Conservation (phyloP, 2,797 vertebrate genomes). For the Okamejei kenojei region DNA sequence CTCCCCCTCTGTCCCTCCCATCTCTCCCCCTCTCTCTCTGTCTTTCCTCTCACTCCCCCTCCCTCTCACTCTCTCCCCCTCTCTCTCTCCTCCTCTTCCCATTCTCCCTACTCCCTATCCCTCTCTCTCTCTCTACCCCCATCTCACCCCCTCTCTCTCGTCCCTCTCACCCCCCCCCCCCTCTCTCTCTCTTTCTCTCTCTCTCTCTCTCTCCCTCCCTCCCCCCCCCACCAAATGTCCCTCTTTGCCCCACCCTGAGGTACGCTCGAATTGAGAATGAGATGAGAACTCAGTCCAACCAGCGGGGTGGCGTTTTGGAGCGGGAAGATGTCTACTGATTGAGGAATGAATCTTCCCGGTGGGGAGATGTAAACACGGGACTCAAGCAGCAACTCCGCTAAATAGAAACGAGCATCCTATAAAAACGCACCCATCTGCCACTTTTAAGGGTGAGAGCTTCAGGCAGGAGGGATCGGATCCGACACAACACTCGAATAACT, state of each 20-base stretch:
- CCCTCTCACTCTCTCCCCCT: too few relatives aligned
- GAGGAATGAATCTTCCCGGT: constrained; percentile 28
- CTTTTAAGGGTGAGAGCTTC: not conserved
- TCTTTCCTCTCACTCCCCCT: fast-evolving
- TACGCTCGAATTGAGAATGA: not conserved
- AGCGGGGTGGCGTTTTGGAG: constrained; percentile 77
- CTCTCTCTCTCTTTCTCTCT: too few relatives aligned
- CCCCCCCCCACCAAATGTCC: too few relatives aligned
- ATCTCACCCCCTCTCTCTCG: too few relatives aligned
- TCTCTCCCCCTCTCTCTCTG: too few relatives aligned
- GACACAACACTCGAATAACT: constrained; percentile 19
- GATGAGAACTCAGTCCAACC: constrained; percentile 59
- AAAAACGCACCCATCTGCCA: constrained; percentile 23
- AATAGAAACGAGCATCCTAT: not conserved
- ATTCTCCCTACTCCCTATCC: too few relatives aligned
- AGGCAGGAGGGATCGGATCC: not conserved
- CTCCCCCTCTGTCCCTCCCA: too few relatives aligned
- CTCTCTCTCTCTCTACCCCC: too few relatives aligned
- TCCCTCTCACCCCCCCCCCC: too few relatives aligned
- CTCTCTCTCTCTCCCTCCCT: too few relatives aligned
- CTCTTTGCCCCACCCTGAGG: not conserved
- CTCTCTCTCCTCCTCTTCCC: too few relatives aligned
- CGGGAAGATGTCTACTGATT: constrained; percentile 72
- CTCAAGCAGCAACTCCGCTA: not conserved
- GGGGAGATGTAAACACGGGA: not conserved